These are phyloP conservation scores for Ornithorhynchus anatinus DNA, from an alignment of 2,113 vertebrate genomes.

Conservation along the genomic window DNA sequence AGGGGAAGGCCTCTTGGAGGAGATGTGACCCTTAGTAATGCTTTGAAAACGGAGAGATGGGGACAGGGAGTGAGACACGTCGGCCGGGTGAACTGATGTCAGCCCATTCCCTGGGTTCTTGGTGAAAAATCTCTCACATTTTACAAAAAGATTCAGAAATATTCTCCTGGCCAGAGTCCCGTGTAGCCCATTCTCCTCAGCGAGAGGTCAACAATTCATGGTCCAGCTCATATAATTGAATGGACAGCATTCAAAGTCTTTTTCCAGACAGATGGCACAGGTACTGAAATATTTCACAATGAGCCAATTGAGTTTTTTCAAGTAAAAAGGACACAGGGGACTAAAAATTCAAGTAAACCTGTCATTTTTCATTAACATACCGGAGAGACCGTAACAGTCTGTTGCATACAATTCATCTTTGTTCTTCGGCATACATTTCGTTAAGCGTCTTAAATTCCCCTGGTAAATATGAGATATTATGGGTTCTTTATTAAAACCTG, in stretches of 20 bases:
- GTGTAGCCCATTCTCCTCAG: background rate
- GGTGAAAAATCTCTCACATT: background rate
- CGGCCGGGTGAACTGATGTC: no score
- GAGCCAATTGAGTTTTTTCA: slow-evolving; percentile 26
- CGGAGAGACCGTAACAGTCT: slow-evolving; percentile 15
- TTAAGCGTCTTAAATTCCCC: slow-evolving; percentile 33
- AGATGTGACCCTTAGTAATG: no score
- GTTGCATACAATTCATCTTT: background rate
- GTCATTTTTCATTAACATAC: slow-evolving; percentile 36
- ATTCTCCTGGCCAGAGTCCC: background rate
- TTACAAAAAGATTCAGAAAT: background rate
- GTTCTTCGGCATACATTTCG: slow-evolving; percentile 32
- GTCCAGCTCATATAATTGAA: background rate
- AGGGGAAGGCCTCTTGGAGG: no score
- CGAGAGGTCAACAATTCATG: slow-evolving; percentile 13
- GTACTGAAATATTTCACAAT: slow-evolving; percentile 2
- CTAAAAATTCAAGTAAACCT: slow-evolving; percentile 9
- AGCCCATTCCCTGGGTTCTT: background rate
- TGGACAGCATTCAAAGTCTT: background rate
- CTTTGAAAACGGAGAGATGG: no score
- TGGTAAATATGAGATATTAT: slow-evolving; percentile 13
- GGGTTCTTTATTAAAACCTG: slow-evolving; percentile 39
- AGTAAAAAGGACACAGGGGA: slow-evolving; percentile 19
- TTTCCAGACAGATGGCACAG: slow-evolving; percentile 4
- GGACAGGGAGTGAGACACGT: no score